phyloP scores from a whole-genome alignment of 2,113 vertebrate genomes.

The Corydoras sp. region DNA sequence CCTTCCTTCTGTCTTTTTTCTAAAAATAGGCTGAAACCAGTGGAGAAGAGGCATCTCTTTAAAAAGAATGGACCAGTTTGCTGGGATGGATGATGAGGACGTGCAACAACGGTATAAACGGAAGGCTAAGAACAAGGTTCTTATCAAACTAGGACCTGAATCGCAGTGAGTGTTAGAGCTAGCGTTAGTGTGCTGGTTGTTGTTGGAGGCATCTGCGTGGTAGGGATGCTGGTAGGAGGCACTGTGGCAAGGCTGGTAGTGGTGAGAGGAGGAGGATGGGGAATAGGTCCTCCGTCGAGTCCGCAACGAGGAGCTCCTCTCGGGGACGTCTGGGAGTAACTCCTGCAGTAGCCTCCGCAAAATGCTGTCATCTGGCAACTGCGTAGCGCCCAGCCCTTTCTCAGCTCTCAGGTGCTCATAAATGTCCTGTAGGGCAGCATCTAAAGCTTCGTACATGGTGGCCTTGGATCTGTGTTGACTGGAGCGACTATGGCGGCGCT shows the following conservation, averaged over 20 bases:
- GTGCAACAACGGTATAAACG: not conserved
- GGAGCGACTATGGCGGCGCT: slow-evolving; percentile 64
- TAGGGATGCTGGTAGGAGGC: slow-evolving; percentile 79
- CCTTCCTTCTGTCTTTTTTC: no score
- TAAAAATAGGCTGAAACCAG: not conserved
- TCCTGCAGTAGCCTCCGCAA: slow-evolving; percentile 90
- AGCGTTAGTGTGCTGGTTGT: slow-evolving; percentile 67
- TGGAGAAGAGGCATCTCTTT: slow-evolving; percentile 33
- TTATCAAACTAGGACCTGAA: slow-evolving; percentile 70
- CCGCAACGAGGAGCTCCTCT: slow-evolving; percentile 87
- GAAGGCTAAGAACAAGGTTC: not conserved
- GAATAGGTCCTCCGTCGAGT: slow-evolving; percentile 58
- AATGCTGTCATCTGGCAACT: slow-evolving; percentile 85
- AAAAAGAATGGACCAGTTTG: not conserved
- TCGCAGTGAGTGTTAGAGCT: slow-evolving; percentile 73
- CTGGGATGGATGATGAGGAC: slow-evolving; percentile 11
- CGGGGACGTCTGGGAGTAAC: slow-evolving; percentile 88
- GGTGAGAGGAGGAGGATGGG: slow-evolving; percentile 49
- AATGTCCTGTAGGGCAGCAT: slow-evolving; percentile 90
- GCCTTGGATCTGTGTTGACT: slow-evolving; percentile 76
- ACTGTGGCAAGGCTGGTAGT: slow-evolving; percentile 67
- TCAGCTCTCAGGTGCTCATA: slow-evolving; percentile 95
- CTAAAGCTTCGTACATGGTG: slow-evolving; percentile 87
- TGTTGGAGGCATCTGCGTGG: slow-evolving; percentile 72
- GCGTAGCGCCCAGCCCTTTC: slow-evolving; percentile 74